These are phyloP conservation scores for Palythoa grandis DNA, from an alignment of 92 coral and sea anemone genomes.

Conservation along the genomic window DNA sequence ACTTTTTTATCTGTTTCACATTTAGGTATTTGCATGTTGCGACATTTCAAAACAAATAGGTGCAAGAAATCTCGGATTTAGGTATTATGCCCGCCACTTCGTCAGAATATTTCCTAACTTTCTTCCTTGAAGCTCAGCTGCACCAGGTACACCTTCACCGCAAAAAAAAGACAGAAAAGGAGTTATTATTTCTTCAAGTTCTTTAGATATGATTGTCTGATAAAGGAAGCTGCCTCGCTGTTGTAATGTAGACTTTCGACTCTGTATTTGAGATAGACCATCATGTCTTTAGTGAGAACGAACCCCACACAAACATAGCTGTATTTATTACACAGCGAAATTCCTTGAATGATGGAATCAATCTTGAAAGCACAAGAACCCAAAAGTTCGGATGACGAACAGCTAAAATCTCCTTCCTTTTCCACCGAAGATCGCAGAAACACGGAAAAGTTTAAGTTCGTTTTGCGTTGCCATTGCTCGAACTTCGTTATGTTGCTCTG, in stretches of 20 bases:
- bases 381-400: conserved; percentile 51
- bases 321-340: conserved; percentile 59
- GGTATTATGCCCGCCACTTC: too few relatives aligned
- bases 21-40: too few relatives aligned
- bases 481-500: conserved; percentile 45
- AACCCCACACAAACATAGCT: conserved; percentile 55
- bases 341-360: conserved; percentile 44
- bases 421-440: conserved; percentile 2
- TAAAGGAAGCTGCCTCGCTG: conserved; percentile 51
- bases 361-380: conserved; percentile 68
- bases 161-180: background rate
- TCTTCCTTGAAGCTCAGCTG: too few relatives aligned
- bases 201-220: conserved; percentile 39
- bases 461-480: conserved; percentile 29
- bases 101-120: too few relatives aligned
- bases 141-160: too few relatives aligned
- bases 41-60: too few relatives aligned
- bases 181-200: background rate
- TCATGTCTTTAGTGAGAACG: conserved; percentile 58
- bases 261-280: conserved; percentile 48
- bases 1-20: too few relatives aligned
- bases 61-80: too few relatives aligned
- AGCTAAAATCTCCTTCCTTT: conserved; percentile 58
- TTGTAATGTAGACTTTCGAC: conserved; percentile 8
- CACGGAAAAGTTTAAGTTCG: conserved; percentile 43